Evolutionary conservation across 2,113 vertebrate genomes (phyloP), one percentile per base, ranked within the genome.

Genomic region (Psilopogon haemacephalus): DNA sequence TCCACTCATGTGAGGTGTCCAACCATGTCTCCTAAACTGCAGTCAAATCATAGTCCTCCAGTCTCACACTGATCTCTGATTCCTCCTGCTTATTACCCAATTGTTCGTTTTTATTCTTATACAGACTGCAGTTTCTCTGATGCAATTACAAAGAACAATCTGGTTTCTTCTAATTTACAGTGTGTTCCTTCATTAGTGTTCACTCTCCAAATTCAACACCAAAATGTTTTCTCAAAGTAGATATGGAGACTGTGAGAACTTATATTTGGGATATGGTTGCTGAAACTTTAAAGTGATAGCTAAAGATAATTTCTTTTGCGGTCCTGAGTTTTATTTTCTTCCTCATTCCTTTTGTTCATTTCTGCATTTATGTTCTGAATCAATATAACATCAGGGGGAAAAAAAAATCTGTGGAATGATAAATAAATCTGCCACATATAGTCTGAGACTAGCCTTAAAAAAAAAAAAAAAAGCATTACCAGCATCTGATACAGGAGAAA

Each of bases 371-470:
- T 78, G 27, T 71, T 42, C 40, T 72, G 64, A 89, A 94, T 75
- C 58, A 55, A 23, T 74, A 30, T 27, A 80, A 74, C 65, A 21
- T 48, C 72, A 80, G 38, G 30, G 30, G 80, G 79, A 83, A 86
- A 78, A 50, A 42, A 30, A 40, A 58, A 32, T 19, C 69, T 72
- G 77, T 81, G 73, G 84, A 91, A 90, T 82, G 80, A 72, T 74
- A 89, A 91, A 74, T 92, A 94, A 93, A 93, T 94, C 82, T 95
- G 76, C 42, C 75, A 78, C 35, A 17, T 40, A 86, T 69, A 81
- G 84, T 72, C 52, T 77, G 46, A 91, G 44, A 74, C 60, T n/a
- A 54, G 27, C 28, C 38, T 91, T 88, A 62, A 40, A 77, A 73
- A 50, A 58, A 77, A 62, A 40, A 77, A 73, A 50, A 58, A 77